These are phyloP conservation scores for Allophyes oxyacanthae DNA, from an alignment of 2,888 invertebrate species.

Conservation along the genomic window DNA sequence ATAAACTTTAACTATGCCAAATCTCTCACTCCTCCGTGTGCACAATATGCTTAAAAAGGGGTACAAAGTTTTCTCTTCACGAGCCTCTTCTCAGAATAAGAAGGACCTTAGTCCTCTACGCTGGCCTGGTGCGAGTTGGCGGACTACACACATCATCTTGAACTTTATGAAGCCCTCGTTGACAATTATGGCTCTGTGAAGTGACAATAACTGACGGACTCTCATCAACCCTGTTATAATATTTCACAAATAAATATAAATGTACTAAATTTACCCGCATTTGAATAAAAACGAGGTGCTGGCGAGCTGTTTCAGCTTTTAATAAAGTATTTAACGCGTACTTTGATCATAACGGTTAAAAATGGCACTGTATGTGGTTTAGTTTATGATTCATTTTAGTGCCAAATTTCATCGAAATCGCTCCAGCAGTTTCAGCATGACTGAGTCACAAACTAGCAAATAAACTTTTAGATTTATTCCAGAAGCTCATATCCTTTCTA, in stretches of 20 bases:
- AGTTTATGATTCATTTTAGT: conserved; percentile 6
- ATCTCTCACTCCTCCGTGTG: too few relatives aligned
- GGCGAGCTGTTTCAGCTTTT: conserved; percentile 50
- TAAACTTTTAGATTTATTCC: conserved; percentile 35
- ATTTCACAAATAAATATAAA: conserved; percentile 48
- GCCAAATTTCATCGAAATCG: conserved; percentile 26
- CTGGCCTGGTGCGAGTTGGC: too few relatives aligned
- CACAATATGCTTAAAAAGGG: too few relatives aligned
- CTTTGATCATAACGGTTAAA: too few relatives aligned
- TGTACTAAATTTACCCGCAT: conserved; percentile 51
- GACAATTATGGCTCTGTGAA: conserved; percentile 14
- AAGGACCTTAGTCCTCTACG: too few relatives aligned
- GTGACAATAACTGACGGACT: conserved; percentile 20
- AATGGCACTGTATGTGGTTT: too few relatives aligned
- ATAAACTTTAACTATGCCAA: too few relatives aligned
- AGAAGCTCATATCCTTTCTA: conserved; percentile 3
- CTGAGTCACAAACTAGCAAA: conserved; percentile 27
- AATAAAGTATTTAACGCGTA: conserved; percentile 53
- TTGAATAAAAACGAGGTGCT: conserved; percentile 55
- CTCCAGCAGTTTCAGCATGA: conserved; percentile 37
- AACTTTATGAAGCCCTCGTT: too few relatives aligned
- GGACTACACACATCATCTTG: too few relatives aligned
- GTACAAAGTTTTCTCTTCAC: too few relatives aligned
- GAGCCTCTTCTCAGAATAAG: too few relatives aligned
- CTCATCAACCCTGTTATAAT: conserved; percentile 23